Percentiles rank a stretch among this genome's conserved stretches.
These are phyloP conservation scores for Vidua chalybeata DNA, from an alignment of 2,113 vertebrate genomes.

Conservation along the genomic window DNA sequence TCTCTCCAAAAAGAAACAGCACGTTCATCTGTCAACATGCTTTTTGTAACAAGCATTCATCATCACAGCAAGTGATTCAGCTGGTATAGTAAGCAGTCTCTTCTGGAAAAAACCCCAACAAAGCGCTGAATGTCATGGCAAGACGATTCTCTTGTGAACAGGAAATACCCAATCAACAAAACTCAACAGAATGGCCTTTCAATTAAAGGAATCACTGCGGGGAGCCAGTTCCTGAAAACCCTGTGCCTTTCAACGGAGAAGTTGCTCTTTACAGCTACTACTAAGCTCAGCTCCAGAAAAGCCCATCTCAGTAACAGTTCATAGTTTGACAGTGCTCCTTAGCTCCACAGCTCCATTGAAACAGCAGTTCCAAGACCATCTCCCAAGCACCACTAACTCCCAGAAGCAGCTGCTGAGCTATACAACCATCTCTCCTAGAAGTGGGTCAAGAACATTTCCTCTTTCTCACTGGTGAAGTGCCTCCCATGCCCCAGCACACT, in stretches of 20 bases:
- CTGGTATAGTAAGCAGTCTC: background rate
- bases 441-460: background rate
- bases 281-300: background rate
- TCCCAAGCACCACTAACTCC: background rate
- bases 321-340: background rate
- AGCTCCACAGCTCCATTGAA: background rate
- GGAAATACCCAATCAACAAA: background rate
- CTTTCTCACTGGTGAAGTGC: background rate
- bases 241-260: background rate
- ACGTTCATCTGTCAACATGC: constrained; percentile 5
- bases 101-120: background rate
- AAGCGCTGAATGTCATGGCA: background rate
- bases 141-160: background rate
- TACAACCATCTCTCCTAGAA: background rate
- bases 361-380: background rate
- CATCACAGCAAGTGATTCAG: constrained; percentile 1
- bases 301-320: background rate
- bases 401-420: background rate
- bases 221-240: background rate
- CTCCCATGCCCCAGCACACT: background rate
- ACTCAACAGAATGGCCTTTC: background rate
- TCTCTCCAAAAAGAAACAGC: constrained; percentile 23
- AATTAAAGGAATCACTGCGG: background rate
- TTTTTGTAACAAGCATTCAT: background rate
- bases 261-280: background rate